These are phyloP conservation scores for Beris morrisii DNA, from an alignment of 2,888 invertebrate species.

Conservation along the genomic window DNA sequence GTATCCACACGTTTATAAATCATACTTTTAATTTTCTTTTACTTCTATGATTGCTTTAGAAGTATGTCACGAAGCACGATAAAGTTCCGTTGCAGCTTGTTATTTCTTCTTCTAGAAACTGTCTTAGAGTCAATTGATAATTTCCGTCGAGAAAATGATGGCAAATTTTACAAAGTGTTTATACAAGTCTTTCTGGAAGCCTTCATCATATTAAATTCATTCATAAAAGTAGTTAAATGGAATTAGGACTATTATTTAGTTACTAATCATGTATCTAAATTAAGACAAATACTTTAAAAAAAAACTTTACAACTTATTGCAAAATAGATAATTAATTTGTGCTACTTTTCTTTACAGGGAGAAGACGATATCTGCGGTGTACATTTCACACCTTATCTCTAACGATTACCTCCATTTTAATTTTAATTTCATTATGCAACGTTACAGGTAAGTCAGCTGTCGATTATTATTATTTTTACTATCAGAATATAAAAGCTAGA, in stretches of 20 bases:
- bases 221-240: no score
- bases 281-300: not conserved
- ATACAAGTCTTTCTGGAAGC: no score
- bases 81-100: slow-evolving; percentile 7
- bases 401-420: slow-evolving; percentile 38
- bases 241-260: no score
- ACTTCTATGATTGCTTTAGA: not conserved
- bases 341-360: slow-evolving; percentile 34
- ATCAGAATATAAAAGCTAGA: no score
- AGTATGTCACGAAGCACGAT: slow-evolving; percentile 4
- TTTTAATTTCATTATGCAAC: slow-evolving; percentile 40
- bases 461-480: no score
- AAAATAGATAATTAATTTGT: not conserved
- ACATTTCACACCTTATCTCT: slow-evolving; percentile 36
- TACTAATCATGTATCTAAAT: not conserved
- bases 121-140: slow-evolving; percentile 18
- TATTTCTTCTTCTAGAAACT: not conserved
- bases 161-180: slow-evolving; percentile 1
- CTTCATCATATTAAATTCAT: no score
- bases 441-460: slow-evolving; percentile 36
- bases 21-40: no score
- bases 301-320: not conserved
- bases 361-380: slow-evolving; percentile 37
- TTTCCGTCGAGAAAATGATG: slow-evolving; percentile 31
- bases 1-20: no score